A percentile compares a stretch with the other conserved stretches of the same genome.
Conservation (phyloP, 2,113 vertebrate genomes). For the Aphelocoma coerulescens region DNA sequence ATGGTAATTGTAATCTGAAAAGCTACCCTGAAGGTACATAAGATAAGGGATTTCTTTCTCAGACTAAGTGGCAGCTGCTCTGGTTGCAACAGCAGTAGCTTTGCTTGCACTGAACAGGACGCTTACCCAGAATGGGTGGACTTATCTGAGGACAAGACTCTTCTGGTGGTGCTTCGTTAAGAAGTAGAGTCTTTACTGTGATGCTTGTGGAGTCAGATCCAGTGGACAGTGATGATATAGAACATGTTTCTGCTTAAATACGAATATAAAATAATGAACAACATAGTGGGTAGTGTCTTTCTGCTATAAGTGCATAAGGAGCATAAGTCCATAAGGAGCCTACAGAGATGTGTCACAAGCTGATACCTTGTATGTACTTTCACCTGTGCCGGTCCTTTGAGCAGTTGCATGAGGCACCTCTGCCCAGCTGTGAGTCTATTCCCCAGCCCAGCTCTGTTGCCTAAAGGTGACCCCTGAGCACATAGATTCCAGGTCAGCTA, state of each 20-base stretch:
- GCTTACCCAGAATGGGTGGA: accelerated
- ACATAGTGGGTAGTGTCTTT: not conserved
- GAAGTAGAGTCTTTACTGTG: not conserved
- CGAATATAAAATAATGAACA: not conserved
- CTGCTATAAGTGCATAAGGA: not conserved
- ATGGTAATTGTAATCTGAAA: not conserved
- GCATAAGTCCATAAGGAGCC: not conserved
- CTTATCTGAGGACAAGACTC: not conserved
- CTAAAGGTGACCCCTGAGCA: not conserved
- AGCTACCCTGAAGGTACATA: not conserved
- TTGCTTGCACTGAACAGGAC: not conserved
- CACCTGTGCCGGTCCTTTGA: not conserved
- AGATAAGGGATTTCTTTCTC: not conserved
- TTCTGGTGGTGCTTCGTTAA: not conserved
- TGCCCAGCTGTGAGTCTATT: not conserved
- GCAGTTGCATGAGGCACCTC: not conserved
- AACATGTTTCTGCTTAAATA: accelerated
- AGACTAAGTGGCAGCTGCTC: not conserved
- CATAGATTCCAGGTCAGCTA: not conserved
- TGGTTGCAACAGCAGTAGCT: not conserved
- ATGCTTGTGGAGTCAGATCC: not conserved
- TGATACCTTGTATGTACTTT: accelerated
- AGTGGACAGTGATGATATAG: not conserved
- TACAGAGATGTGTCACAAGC: not conserved
- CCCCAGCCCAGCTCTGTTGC: not conserved